Evolutionary conservation across 37 sponge, comb jelly and placozoan species (phyloP), one percentile per base, ranked within the genome.

Genomic region (Bolinopsis microptera): DNA sequence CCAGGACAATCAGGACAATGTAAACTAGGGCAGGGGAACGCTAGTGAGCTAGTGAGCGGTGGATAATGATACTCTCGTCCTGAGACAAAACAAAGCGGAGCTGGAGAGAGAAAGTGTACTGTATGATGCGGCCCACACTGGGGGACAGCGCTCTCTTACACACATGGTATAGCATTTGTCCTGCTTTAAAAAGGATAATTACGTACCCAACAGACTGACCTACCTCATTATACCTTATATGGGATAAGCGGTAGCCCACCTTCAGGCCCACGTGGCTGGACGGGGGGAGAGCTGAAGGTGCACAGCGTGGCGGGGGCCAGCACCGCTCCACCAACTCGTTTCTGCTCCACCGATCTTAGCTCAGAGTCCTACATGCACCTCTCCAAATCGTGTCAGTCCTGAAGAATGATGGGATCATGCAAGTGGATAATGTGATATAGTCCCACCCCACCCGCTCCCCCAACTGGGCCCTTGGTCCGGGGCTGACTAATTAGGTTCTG

Each of bases 111-210:
- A 48, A 48, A 48, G 61, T 48, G 61, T 48, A 48, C 61, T 48
- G 61, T 48, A 48, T 48, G 61, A 48, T 48, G 61, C 61, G 61
- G 61, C 61, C 61, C 61, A 48, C 61, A 48, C 61, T 18, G 9
- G 5, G 61, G 61, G 61, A 48, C 61, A 48, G 61, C 61, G 5
- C 61, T 48, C 61, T 13, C 9, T 48, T 48, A 48, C 30, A 70
- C 74, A 70, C 74, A 70, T 70, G 28, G 74, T 70, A 70, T 70
- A 70, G 74, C 74, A 70, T 70, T 70, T 70, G 74, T 70, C 74
- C 74, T 70, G 74, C 74, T 70, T 26, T 70, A 70, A 70, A 70
- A 70, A 70, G 74, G 74, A 70, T 70, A 70, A 70, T 70, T 70
- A 70, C 30, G 74, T 70, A 70, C 74, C 74, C 74, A 70, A 70